Evolutionary conservation across 2,113 vertebrate species (phyloP).

Genomic region (Zapornia atra): DNA sequence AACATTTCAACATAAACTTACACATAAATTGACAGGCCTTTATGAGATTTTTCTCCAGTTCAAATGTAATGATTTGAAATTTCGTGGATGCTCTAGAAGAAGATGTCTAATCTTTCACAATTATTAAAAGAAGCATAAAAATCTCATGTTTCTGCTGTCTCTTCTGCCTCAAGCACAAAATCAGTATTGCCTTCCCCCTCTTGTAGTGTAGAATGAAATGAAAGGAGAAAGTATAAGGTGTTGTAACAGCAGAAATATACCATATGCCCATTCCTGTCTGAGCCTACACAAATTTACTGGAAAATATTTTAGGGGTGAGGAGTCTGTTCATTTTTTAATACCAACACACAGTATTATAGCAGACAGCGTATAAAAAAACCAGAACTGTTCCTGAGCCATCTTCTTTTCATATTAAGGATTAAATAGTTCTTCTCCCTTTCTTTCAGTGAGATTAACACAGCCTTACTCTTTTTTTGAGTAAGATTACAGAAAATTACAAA

Average conservation of each 20-base stretch:
- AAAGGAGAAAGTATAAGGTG: not conserved
- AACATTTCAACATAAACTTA: not conserved
- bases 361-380: not conserved
- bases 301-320: not conserved
- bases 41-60: not conserved
- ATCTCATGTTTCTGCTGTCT: not conserved
- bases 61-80: not conserved
- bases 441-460: not conserved
- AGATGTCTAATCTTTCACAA: not conserved
- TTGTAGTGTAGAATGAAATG: not conserved
- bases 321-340: not conserved
- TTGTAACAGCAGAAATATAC: not conserved
- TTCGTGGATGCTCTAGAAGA: not conserved
- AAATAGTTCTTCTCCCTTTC: not conserved
- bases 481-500: not conserved
- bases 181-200: not conserved
- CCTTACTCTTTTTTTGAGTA: not conserved
- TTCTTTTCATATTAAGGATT: not conserved
- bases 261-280: not conserved
- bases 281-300: not conserved
- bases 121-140: not conserved
- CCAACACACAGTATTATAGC: not conserved
- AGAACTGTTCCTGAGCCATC: not conserved
- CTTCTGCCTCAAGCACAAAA: not conserved
- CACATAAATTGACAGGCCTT: not conserved